Base-by-base conservation (phyloP, 2,888 invertebrate genomes). In the Tipula vernalis region DNA sequence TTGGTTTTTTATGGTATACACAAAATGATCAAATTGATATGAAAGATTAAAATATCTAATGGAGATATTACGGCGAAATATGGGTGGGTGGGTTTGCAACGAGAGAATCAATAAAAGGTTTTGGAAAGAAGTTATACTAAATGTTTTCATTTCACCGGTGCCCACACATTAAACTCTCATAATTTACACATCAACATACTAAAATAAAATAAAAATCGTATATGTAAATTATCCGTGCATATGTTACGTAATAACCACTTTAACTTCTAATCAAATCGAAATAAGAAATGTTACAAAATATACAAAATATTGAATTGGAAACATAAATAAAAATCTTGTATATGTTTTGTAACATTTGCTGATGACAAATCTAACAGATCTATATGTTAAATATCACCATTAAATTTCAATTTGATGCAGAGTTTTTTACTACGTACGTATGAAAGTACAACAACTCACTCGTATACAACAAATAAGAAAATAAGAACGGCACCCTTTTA, bases 231-330 rank as follows among this genome's bases (percentile, higher is more conserved):
- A 28, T 71, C 71, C 28, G 28, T 71, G 71, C 71, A 71, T 71
- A 71, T 71, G 71, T 28, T 71, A 28, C 71, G 71, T 71, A 71
- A 71, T 71, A 71, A 71, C 71, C 71, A 71, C 71, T 71, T 71
- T 28, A 71, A 71, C 71, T 71, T 71, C 28, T 71, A 28, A 71
- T 71, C 71, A 71, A 86, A 8, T 44, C 44, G 41, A 44, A 57
- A 36, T 83, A 84, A 86, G 39, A 86, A 84, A 18, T 86, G 12
- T 47, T 36, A 44, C 36, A 18, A 42, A 42, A 86, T 28, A 28
- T 41, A 39, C 41, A 83, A 83, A n/a, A 6, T 44, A 86, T 84
- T 86, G n/a, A 84, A 84, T 84, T 42, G 5, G 84, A 51, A 86
- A 86, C 28, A 71, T 28, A 28, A 28, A 28, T 28, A 28, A 57